Conservation (phyloP, 2,888 invertebrate genomes). For the Labia minor region DNA sequence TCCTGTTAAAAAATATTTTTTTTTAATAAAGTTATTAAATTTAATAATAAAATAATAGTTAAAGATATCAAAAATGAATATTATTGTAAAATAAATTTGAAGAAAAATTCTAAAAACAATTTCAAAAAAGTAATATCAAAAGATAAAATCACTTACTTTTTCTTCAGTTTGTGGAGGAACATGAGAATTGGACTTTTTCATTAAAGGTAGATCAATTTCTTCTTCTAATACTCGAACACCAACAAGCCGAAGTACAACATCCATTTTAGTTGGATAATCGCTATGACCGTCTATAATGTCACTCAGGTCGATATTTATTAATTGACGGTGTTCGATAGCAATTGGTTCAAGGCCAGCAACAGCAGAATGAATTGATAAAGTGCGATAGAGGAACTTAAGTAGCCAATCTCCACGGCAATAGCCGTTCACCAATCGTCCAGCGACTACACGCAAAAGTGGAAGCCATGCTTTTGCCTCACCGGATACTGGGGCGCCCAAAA, state of each 20-base stretch:
- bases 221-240: constrained; percentile 33
- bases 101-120: too few relatives aligned
- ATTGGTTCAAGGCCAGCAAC: constrained; percentile 51
- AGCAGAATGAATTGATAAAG: constrained; percentile 46
- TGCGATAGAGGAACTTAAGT: constrained; percentile 52
- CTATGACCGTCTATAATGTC: constrained; percentile 45
- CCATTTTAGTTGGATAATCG: constrained; percentile 47
- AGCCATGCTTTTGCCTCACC: constrained; percentile 46
- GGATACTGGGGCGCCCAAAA: constrained; percentile 53
- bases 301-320: constrained; percentile 49
- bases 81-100: too few relatives aligned
- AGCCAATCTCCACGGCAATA: constrained; percentile 56
- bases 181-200: constrained; percentile 34
- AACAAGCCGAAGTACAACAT: constrained; percentile 39
- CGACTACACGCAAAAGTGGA: constrained; percentile 43
- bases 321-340: constrained; percentile 40
- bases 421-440: constrained; percentile 53
- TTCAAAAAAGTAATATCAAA: too few relatives aligned
- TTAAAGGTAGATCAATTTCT: constrained; percentile 28
- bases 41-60: too few relatives aligned
- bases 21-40: too few relatives aligned
- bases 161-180: constrained; percentile 25
- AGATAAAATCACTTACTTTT: not conserved
- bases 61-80: too few relatives aligned
- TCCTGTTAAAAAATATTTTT: not conserved